Base-by-base conservation (phyloP, 64 coral and sea anemone species). In the Dendrophyllia cribrosa region DNA sequence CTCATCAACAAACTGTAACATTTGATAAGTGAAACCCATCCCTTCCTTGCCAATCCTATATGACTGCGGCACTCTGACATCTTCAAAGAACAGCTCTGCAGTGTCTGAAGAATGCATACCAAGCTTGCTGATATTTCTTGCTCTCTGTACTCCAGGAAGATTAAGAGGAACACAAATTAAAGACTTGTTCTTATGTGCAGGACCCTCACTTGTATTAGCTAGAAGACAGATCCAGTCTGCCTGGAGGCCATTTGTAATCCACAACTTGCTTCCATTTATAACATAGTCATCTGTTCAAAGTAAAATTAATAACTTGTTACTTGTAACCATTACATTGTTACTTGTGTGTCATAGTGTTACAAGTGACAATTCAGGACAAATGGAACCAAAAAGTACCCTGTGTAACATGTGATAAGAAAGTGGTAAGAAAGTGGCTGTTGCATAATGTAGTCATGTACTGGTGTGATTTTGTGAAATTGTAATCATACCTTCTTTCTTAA, bases 1-100 rank as follows among this genome's bases (percentile, higher is more conserved):
- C 72, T 99, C 97, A 60, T 99, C 97, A 66, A 99, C 97, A 99
- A 99, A 99, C 63, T 99, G 97, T 19, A 96, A 76, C 97, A 99
- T 99, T 56, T 99, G 97, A 71, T 99, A 99, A 3, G 89, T 61
- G 65, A 99, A 99, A 25, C 97, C 97, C 87, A 96, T 96, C 5
- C 89, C 92, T 91, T 99, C 97, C 20, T 94, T 67, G 43, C 97
- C 97, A 85, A 99, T 99, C 44, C 91, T 91, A 72, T 89, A 91
- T 50, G 94, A 94, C 77, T 99, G 94, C 26, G 97, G 97, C 4
- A 99, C 88, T 65, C 73, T 83, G 16, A 99, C 97, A 91, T 99
- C 89, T 76, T 99, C 97, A 94, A 99, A 99, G 85, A 93, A 99
- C 26, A 99, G 79, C 88, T 99, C 94, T 64, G 94, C 97, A 46